Percentiles rank a stretch among this genome's conserved stretches.
Conservation (phyloP, 2,113 vertebrate species). For the Amblyopsis rosae region DNA sequence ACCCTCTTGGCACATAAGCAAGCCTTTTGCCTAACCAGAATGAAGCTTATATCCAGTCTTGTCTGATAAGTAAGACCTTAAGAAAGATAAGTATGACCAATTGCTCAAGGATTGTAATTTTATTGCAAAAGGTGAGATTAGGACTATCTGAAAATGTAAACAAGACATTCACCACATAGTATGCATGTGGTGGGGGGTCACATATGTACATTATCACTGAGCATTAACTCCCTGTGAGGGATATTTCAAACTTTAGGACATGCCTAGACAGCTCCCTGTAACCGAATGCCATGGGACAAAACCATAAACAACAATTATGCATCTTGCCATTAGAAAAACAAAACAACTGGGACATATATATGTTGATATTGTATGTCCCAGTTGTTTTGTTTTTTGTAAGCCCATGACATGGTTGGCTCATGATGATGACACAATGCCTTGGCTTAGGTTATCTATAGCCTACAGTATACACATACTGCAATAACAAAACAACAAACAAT, state of each 20-base stretch:
- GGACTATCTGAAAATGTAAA: constrained; percentile 4
- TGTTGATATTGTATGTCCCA: too few species aligned
- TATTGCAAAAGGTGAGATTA: not conserved
- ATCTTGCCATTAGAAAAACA: too few species aligned
- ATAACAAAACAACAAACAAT: too few species aligned
- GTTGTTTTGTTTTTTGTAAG: too few species aligned
- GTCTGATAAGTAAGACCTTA: not conserved
- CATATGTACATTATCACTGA: constrained; percentile 26
- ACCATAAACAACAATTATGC: too few species aligned
- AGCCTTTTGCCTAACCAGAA: constrained; percentile 1
- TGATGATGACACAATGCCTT: too few species aligned
- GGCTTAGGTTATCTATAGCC: too few species aligned
- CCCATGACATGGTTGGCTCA: too few species aligned
- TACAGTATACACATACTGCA: too few species aligned
- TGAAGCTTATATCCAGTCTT: not conserved
- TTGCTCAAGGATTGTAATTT: not conserved
- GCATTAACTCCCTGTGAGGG: constrained; percentile 53
- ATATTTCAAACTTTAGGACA: constrained; percentile 36
- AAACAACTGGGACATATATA: too few species aligned
- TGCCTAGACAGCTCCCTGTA: constrained; percentile 52
- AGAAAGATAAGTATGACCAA: not conserved
- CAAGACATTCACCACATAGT: not conserved
- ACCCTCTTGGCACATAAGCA: not conserved
- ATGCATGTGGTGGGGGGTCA: not conserved
- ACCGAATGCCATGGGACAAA: not conserved